Conservation (phyloP, 1,140 invertebrate genomes). For the Sitophilus oryzae region DNA sequence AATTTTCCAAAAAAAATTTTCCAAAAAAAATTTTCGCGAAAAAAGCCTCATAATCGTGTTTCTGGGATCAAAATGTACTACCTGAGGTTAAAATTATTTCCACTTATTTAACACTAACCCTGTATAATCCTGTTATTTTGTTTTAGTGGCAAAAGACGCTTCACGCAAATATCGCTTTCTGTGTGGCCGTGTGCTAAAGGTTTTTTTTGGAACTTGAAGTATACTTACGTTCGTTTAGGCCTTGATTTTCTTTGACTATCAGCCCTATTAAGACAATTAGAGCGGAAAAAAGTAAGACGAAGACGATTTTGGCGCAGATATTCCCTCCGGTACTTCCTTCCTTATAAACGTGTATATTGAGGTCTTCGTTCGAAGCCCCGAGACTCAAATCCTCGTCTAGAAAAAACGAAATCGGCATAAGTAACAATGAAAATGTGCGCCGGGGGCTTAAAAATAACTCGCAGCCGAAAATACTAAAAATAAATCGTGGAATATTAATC, state of each 20-base stretch:
- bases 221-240: constrained; percentile 66
- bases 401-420: constrained; percentile 14
- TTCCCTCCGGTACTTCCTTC: constrained; percentile 69
- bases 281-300: constrained; percentile 65
- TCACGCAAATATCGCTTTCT: too few species aligned
- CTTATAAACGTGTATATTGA: constrained; percentile 68
- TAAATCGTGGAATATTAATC: constrained; percentile 15
- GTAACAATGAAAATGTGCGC: constrained; percentile 16
- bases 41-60: too few species aligned
- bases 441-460: constrained; percentile 20
- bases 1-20: too few species aligned
- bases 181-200: too few species aligned
- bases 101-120: too few species aligned
- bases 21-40: too few species aligned
- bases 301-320: constrained; percentile 75
- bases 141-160: too few species aligned
- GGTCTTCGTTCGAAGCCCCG: constrained; percentile 49
- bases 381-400: constrained; percentile 25
- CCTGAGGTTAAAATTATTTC: too few species aligned
- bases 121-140: too few species aligned
- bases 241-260: constrained; percentile 72
- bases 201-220: too few species aligned
- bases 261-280: constrained; percentile 65
- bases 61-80: too few species aligned
- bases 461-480: constrained; percentile 23